Evolutionary conservation across 2,888 invertebrate genomes (phyloP).

Genomic region (Brenthis daphne): DNA sequence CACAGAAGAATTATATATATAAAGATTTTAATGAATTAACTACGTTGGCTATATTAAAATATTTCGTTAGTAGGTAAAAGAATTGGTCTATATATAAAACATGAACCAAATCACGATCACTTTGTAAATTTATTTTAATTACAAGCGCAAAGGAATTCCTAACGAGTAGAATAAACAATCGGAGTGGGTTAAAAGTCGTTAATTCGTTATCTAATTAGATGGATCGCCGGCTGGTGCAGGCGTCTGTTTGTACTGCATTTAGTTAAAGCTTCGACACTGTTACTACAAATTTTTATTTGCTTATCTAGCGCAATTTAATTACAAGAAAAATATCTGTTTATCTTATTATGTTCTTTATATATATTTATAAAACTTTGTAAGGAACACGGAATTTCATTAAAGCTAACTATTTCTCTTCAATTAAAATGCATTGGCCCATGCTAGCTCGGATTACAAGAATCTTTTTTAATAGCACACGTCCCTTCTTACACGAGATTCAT

Average conservation of each 20-base stretch:
- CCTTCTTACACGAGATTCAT: no score
- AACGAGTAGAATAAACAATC: conserved; percentile 64
- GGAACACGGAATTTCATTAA: no score
- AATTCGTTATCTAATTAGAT: conserved; percentile 76
- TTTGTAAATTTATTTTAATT: conserved; percentile 61
- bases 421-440: no score
- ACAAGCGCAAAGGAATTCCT: conserved; percentile 55
- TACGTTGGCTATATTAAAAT: no score
- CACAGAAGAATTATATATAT: no score
- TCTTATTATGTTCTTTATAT: neutral
- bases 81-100: neutral
- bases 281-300: conserved; percentile 19
- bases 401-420: no score
- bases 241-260: conserved; percentile 38
- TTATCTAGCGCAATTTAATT: conserved; percentile 14
- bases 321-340: conserved; percentile 18
- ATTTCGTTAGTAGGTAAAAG: no score
- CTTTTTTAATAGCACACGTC: no score
- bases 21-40: no score
- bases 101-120: conserved; percentile 44
- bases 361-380: no score
- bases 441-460: no score
- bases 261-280: conserved; percentile 20
- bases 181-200: conserved; percentile 64
- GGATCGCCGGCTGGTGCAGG: conserved; percentile 37